Evolutionary conservation across 2,113 vertebrate species (phyloP), one percentile per base, ranked within the genome.

Genomic region (Mustela nigripes): DNA sequence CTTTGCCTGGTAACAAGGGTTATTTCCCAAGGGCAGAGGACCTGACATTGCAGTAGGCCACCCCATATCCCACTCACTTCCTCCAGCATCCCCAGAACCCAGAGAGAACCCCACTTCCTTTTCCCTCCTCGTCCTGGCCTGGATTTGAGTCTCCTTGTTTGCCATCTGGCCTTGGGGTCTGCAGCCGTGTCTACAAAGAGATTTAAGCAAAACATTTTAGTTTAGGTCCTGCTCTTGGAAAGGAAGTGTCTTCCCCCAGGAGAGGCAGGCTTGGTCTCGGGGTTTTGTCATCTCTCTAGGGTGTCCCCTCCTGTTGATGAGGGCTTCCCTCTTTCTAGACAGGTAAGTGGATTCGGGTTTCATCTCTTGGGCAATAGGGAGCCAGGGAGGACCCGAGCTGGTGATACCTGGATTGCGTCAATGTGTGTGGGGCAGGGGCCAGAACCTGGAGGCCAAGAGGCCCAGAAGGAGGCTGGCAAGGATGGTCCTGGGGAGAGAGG

Each of bases 91-190:
- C 18, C 60, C 4, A 4, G 22, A 39, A 15, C n/a, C 65, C 76
- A 15, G 0, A 0, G 22, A 5, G 6, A 69, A 24, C 15, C 5
- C 48, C 45, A n/a, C n/a, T 3, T 26, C 5, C 11, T 11, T 42
- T 10, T 19, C 26, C 10, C 14, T n/a, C 5, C 12, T 2, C 10
- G 6, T 42, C 10, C 45, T 1, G 1, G 60, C 16, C 56, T 53
- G 28, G 15, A 3, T n/a, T 80, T 31, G 78, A n/a, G 11, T 39
- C 42, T 50, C 21, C 39, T 39, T 8, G 36, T 33, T 24, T 18
- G 8, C 91, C 3, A 16, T 5, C 36, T 0, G 1, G 4, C 50
- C n/a, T 33, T 62, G 3, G 53, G 58, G 58, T 24, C 71, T 3
- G 31, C 28, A 28, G 48, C 76, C n/a, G 28, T 19, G 19, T 56